Evolutionary conservation across 2,113 vertebrate species (phyloP), one percentile per base, ranked within the genome.

Genomic region (Prunella himalayana): DNA sequence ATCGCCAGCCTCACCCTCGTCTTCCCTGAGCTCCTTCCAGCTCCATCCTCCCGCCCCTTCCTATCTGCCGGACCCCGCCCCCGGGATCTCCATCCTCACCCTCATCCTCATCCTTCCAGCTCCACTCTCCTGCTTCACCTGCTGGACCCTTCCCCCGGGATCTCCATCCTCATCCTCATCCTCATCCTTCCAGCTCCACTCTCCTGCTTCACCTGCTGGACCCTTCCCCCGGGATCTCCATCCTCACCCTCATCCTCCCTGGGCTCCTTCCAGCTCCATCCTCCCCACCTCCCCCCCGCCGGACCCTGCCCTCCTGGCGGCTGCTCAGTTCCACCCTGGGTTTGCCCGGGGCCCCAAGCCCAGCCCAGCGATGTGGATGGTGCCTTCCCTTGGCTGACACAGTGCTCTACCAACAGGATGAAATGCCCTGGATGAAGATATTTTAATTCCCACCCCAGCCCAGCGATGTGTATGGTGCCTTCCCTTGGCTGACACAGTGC

Each of bases 301-400:
- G 35, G n/a, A 18, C 50, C 6, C 35, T 51, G 33, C 45, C 33
- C n/a, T 49, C 12, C 50, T 19, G 35, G 22, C 33, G 1, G 3
- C 31, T 1, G 4, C 44, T 56, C 17, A 2, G 15, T n/a, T 35
- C 25, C 24, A 4, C 11, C 23, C 31, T 1, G 2, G 11, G 3
- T 64, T 90, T 60, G 2, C 31, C 59, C 13, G 2, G 69, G 45
- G 41, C 41, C 8, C 1, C 3, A 23, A 50, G 37, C 37, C 37
- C 57, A 35, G 56, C 35, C 18, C 8, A 10, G 31, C 1, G 0
- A 11, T 22, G 50, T 6, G 6, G 42, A 22, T 50, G 6, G 4
- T 23, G 70, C 22, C 56, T 21, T 78, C 65, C 35, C 23, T 50
- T 6, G 0, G 1, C 28, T 1, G 31, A 39, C 27, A 66, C 6